phyloP scores from a whole-genome alignment of 1,140 invertebrate species.

The Gonioctena quinquepunctata region DNA sequence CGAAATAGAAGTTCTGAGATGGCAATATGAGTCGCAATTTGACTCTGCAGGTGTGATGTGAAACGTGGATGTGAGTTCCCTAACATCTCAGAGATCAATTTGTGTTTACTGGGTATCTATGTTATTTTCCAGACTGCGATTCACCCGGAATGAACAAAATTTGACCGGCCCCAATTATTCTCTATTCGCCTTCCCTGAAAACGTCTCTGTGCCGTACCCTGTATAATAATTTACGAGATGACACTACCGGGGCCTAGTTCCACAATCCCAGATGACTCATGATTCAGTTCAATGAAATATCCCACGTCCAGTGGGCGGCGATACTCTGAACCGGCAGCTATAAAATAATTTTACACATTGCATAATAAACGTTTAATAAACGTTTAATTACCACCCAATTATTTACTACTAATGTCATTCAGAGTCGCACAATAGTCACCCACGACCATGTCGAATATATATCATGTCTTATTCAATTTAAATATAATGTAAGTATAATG shows the following conservation, averaged over 20 bases:
- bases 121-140: no score
- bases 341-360: slow-evolving; percentile 3
- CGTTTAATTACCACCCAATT: slow-evolving; percentile 8
- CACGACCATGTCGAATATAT: slow-evolving; percentile 32
- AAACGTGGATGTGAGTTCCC: no score
- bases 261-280: background rate
- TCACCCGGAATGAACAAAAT: no score
- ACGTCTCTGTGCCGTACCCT: background rate
- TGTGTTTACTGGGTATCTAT: no score
- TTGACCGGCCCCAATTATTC: no score
- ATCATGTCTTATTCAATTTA: slow-evolving; percentile 49
- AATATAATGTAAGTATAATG: slow-evolving; percentile 50
- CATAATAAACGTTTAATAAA: slow-evolving; percentile 15
- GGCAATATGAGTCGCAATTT: no score
- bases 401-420: background rate
- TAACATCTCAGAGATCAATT: no score
- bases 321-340: background rate
- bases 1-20: no score
- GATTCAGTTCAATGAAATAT: background rate
- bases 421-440: background rate
- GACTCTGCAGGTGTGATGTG: no score
- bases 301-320: background rate
- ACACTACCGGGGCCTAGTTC: background rate
- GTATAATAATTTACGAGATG: background rate
- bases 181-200: no score